These are phyloP conservation scores for Diorhabda elongata DNA, from an alignment of 1,140 invertebrate species.

Conservation along the genomic window DNA sequence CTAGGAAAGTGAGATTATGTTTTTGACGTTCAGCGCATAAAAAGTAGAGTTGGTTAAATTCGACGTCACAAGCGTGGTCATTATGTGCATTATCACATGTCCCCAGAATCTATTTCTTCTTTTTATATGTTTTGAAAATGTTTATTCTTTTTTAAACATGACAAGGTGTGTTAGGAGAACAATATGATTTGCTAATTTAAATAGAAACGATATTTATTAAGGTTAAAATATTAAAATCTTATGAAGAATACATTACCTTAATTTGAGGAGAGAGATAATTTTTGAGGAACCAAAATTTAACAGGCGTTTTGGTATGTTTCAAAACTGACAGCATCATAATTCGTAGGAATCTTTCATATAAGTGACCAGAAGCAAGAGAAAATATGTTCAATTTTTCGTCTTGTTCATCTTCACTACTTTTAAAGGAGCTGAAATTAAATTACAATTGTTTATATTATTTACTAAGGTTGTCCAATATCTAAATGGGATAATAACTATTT, in stretches of 20 bases:
- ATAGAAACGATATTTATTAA: conserved; percentile 3
- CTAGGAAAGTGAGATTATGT: too few species aligned
- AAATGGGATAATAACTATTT: too few species aligned
- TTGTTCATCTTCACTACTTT: conserved; percentile 59
- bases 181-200: too few species aligned
- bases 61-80: too few species aligned
- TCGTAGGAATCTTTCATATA: conserved; percentile 95
- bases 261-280: conserved; percentile 97
- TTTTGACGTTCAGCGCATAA: too few species aligned
- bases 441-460: not conserved
- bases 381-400: conserved; percentile 97
- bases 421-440: conserved; percentile 62
- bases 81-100: too few species aligned
- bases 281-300: conserved; percentile 99
- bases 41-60: too few species aligned
- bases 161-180: too few species aligned
- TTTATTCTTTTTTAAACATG: not conserved
- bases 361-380: conserved; percentile 95
- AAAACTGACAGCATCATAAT: conserved; percentile 98
- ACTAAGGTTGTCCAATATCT: too few species aligned
- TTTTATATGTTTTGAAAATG: conserved; percentile 4
- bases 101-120: too few species aligned
- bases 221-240: not conserved
- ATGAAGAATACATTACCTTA: conserved; percentile 59
- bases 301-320: conserved; percentile 93